Conservation (phyloP, 2,113 vertebrate species). For the Ursus arctos region DNA sequence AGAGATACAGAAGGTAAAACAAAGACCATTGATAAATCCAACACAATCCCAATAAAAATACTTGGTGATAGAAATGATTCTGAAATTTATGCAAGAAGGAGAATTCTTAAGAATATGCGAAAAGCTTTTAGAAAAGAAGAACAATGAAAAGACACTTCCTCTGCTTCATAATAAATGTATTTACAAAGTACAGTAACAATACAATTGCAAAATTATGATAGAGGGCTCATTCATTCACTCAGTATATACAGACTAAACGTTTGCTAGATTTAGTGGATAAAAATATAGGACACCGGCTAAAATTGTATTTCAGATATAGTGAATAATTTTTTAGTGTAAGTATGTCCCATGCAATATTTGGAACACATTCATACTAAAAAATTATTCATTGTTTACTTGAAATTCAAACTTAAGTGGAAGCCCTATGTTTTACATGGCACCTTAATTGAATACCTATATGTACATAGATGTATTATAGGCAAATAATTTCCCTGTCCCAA, state of each 20-base stretch:
- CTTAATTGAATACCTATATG: background rate
- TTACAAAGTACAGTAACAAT: background rate
- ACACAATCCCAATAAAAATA: background rate
- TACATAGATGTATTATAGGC: background rate
- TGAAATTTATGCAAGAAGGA: background rate
- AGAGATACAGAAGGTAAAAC: background rate
- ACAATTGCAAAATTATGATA: slow-evolving; percentile 24
- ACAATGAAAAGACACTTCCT: background rate
- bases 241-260: background rate
- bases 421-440: background rate
- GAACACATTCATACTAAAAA: background rate
- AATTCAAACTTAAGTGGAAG: background rate
- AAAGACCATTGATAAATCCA: background rate
- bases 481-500: background rate
- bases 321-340: background rate
- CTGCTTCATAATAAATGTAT: background rate
- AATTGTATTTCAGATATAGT: background rate
- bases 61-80: background rate
- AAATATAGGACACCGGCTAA: background rate
- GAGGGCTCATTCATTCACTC: background rate
- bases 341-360: background rate
- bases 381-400: background rate
- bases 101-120: background rate
- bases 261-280: background rate
- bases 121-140: background rate